Percentiles rank a stretch among this genome's conserved stretches.
Evolutionary conservation across 92 coral and sea anemone genomes (phyloP).

Genomic region (Isaurus tuberculatus): DNA sequence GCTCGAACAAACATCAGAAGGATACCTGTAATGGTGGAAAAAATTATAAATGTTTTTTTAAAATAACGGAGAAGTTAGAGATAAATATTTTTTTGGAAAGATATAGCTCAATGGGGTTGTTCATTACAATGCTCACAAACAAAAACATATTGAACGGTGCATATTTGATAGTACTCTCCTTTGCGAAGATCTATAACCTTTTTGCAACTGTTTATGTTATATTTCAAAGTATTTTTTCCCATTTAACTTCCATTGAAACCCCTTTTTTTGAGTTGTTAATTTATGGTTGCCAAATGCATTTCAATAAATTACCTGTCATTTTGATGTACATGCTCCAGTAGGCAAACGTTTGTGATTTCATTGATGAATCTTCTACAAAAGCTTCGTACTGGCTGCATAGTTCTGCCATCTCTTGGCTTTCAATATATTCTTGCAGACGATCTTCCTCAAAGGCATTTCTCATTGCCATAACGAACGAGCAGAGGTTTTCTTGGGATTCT

Average conservation of each 20-base stretch:
- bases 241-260: constrained; percentile 2
- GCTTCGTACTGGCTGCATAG: constrained; percentile 37
- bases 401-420: too few species aligned
- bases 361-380: constrained; percentile 26
- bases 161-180: too few species aligned
- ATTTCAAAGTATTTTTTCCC: background rate
- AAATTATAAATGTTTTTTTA: background rate
- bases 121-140: too few species aligned
- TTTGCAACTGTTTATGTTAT: background rate
- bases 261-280: background rate
- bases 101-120: too few species aligned
- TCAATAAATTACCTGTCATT: constrained; percentile 32
- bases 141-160: too few species aligned
- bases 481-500: constrained; percentile 14
- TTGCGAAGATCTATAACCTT: background rate
- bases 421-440: constrained; percentile 26
- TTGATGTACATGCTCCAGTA: constrained; percentile 50
- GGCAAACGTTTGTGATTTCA: constrained; percentile 29
- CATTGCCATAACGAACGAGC: constrained; percentile 32
- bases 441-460: constrained; percentile 40
- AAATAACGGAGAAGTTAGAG: background rate
- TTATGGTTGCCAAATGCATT: background rate
- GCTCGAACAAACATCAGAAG: constrained; percentile 35
- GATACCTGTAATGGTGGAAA: background rate
- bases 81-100: too few species aligned